Evolutionary conservation across 2,797 vertebrate species (phyloP), one percentile per base, ranked within the genome.

Genomic region (Danio tinwini): DNA sequence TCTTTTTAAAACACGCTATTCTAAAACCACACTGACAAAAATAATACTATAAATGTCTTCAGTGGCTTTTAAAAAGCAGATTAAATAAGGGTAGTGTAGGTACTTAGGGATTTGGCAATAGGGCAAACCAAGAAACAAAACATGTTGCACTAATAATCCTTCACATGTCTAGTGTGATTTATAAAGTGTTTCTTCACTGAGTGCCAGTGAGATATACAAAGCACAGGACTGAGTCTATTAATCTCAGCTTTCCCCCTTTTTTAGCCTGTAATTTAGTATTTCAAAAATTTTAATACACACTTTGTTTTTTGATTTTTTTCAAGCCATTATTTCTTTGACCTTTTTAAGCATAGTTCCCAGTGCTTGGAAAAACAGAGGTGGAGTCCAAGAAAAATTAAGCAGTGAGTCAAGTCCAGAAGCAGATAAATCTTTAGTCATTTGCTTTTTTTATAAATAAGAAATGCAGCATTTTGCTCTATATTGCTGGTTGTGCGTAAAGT

Each of bases 131-230:
- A 86, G 85, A 90, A 91, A 89, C 81, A 85, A 82, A 89, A 91
- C 87, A 87, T 86, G 84, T 80, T 88, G 73, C 85, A 83, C 84
- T 90, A 89, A 91, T 92, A 92, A 92, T 89, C 85, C 87, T 86
- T 88, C 88, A 89, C 85, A 87, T 88, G 88, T 86, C 80, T 81
- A 81, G 83, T 83, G 87, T 96, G 95, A 97, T 96, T 96, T 95
- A 96, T 94, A 90, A 94, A 94, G 93, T 96, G 95, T 92, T 93
- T 91, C 87, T 84, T 85, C 87, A 87, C 84, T 79, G 89, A 88
- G 90, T 91, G 87, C 90, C 92, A 86, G 82, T 80, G 87, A 84
- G 87, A 92, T 91, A 88, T 93, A 93, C 91, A 92, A 90, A 93
- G 93, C 88, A 84, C 93, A 90, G 90, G 90, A 92, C 90, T 87